Base-by-base conservation (phyloP, 2,113 vertebrate species). In the Archocentrus centrarchus region DNA sequence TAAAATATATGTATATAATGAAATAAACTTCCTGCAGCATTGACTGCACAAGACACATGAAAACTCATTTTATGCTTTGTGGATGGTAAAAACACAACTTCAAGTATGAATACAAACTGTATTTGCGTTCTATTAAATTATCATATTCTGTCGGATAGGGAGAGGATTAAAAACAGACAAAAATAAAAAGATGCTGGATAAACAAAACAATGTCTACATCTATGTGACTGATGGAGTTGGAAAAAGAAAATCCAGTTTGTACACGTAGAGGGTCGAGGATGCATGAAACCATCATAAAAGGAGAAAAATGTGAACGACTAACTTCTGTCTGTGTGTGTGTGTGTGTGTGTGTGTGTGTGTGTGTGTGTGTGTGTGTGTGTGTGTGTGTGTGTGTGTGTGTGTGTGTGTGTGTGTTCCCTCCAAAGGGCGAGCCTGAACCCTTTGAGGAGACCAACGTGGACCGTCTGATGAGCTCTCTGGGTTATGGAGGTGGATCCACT, bases 371-470 rank as follows among this genome's bases (percentile, higher is more conserved):
- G 24, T 24, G 24, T 24, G 24, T 24, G 24, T 73, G 44, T 53
- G 66, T 73, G 66, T 53, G 66, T 30, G 24, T 30, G 24, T 35
- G 32, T 35, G 32, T 35, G 32, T 35, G 35, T 35, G 35, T 35
- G 6, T 37, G 53, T 18, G 41, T 80, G 24, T 58, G 59, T 85
- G 55, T 58, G 41, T 22, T 62, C 11, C 44, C 14, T 68, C 63
- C 20, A 2, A 95, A 99, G 98, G 98, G 96, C 0, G 98, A 99
- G 90, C 97, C 97, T 0, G 98, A 99, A 82, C 96, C 97, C 4
- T 98, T 98, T 83, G 98, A 98, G 91, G 98, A 99, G 93, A 99
- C 98, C 35, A 98, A 99, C 55, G 90, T 99, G 8, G 98, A 99
- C 94, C 95, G 95, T 15, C 94, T 99, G 32, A 97, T 96, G 13